Base-by-base conservation (phyloP, 2,797 vertebrate genomes). In the Myoxocephalus aenaeus region DNA sequence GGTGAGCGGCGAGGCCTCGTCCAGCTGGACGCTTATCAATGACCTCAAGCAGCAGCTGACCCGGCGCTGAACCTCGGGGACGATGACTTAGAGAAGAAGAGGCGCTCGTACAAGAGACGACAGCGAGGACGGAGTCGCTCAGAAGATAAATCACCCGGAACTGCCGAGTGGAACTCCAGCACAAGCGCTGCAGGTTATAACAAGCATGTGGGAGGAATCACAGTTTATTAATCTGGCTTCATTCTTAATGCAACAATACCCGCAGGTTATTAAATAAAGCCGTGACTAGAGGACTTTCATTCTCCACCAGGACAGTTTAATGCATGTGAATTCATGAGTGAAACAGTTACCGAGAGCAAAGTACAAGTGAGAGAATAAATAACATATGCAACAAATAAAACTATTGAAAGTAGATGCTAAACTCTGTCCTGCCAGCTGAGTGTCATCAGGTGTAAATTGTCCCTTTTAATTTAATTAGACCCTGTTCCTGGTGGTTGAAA, bases 1-100 rank as follows among this genome's bases (percentile, higher is more conserved):
- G 85, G 73, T 79, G 17, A 79, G 68, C 54, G 11, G 10, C n/a
- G 51, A 15, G 44, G 58, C 58, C 65, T 65, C 71, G 63, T 58
- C 68, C 46, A 18, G 53, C 56, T 53, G 75, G 62, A 58, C 32
- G 46, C 40, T 72, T 68, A 70, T 81, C 73, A 58, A 70, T 27
- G 68, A 61, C 67, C 77, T 75, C 13, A 51, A 56, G 22, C 57
- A 32, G 70, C 53, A 9, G 42, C 40, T 51, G 32, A 67, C 79
- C 81, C 15, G 75, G 1, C 44, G 5, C 32, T 61, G 57, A 71
- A 65, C 57, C 70, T 29, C 5, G 0, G 53, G 44, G 65, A 63
- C 18, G 1, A 4, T 0, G 2, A 20, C 7, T 25, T 20, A 14
- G 29, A 32, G 1, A 44, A 10, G 51, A 10, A 32, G 18, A 4